Conservation (phyloP, 2,888 invertebrate genomes). For the Hipparchia sbordonii region DNA sequence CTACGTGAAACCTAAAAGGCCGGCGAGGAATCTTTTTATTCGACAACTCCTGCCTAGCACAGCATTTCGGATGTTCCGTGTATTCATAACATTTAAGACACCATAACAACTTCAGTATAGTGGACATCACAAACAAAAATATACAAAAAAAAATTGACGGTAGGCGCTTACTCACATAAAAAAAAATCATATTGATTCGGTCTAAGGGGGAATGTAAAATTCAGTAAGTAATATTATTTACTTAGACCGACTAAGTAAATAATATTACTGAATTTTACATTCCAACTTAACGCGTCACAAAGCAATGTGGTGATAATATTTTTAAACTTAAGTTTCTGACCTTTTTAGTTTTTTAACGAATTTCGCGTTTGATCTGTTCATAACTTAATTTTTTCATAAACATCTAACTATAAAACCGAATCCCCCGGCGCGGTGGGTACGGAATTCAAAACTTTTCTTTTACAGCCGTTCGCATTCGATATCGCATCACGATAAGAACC, state of each 20-base stretch:
- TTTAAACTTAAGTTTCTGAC: too few relatives aligned
- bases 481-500: conserved; percentile 46
- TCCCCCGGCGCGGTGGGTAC: conserved; percentile 46
- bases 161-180: not conserved
- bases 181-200: not conserved
- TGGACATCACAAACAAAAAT: too few relatives aligned
- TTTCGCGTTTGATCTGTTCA: conserved; percentile 5
- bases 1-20: conserved; percentile 40
- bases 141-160: too few relatives aligned
- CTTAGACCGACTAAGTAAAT: too few relatives aligned
- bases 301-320: too few relatives aligned
- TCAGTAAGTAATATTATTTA: too few relatives aligned
- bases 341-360: too few relatives aligned
- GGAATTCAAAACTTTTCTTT: conserved; percentile 57
- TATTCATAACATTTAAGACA: too few relatives aligned
- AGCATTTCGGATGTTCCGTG: too few relatives aligned
- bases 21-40: conserved; percentile 25
- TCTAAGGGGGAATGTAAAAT: too few relatives aligned
- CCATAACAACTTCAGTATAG: too few relatives aligned
- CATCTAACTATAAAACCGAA: conserved; percentile 34
- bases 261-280: not conserved
- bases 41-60: conserved; percentile 21
- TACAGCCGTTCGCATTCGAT: conserved; percentile 16
- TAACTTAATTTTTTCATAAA: conserved; percentile 44
- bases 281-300: too few relatives aligned